Conservation (phyloP, 2,888 invertebrate species). For the Noctua janthina region DNA sequence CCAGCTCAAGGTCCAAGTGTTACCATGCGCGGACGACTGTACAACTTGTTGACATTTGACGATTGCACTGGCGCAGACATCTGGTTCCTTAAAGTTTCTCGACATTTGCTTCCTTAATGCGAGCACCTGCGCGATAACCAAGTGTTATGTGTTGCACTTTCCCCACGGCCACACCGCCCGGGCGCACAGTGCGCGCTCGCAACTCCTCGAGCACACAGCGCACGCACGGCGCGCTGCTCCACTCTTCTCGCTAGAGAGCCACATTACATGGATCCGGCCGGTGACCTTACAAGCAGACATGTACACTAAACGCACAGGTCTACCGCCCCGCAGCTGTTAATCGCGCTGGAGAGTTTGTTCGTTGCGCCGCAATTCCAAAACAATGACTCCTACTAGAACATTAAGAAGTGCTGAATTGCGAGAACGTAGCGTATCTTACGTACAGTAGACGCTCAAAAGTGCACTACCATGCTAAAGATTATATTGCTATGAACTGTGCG, state of each 20-base stretch:
- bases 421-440: not conserved
- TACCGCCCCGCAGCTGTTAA: not conserved
- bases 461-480: too few relatives aligned
- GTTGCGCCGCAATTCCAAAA: not conserved
- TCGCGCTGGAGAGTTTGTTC: not conserved
- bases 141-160: conserved; percentile 5
- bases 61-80: not conserved
- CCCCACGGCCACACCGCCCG: not conserved
- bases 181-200: not conserved
- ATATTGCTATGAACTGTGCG: too few relatives aligned
- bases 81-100: not conserved
- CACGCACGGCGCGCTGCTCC: too few relatives aligned
- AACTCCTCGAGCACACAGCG: not conserved
- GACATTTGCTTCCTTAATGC: not conserved
- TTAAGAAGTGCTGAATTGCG: not conserved
- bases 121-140: not conserved
- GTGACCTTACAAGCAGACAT: not conserved
- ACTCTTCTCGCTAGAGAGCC: not conserved
- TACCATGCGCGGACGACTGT: not conserved
- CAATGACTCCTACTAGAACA: not conserved
- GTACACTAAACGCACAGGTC: not conserved
- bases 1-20: not conserved
- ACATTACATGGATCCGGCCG: not conserved
- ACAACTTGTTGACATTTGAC: not conserved
- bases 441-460: too few relatives aligned